Base-by-base conservation (phyloP, 2,113 vertebrate species). In the Tragelaphus imberbis region DNA sequence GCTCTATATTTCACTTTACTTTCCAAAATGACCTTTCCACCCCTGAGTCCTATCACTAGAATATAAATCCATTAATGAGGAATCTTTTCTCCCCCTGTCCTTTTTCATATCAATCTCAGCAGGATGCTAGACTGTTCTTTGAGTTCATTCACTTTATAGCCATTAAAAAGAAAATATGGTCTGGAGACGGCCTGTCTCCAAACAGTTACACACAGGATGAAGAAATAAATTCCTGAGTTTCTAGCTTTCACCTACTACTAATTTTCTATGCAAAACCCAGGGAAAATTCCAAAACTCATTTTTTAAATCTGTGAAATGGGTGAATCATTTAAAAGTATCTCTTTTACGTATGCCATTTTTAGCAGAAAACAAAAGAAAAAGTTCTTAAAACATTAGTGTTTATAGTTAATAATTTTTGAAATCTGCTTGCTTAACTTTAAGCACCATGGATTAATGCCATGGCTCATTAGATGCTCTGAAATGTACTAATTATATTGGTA, bases 51-150 rank as follows among this genome's bases (percentile, higher is more conserved):
- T 98, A 88, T 96, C 90, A 53, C 97, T 88, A 58, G 94, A 81
- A 94, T 98, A 97, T 95, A 27, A 94, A 98, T 91, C 93, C 55
- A 97, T 98, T 98, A 98, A 98, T 98, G 97, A 98, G 93, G 90
- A 97, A 93, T 97, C 93, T 97, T 95, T 96, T 93, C 94, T 95
- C 82, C 88, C 94, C 97, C 33, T 97, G 88, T 93, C 87, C 59
- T 96, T 47, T 92, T 95, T 96, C 95, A 91, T 97, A 97, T 97
- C 97, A 98, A 84, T 98, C 28, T 49, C 89, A 95, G 93, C 88
- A 92, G 92, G 90, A 85, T 71, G 97, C 30, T 17, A 14, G 84
- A 88, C 75, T 97, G 84, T 88, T 90, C 19, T 95, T 97, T 97
- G 91, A 96, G 61, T 94, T 98, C 96, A 96, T 98, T 88, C 75